These are phyloP conservation scores for Perca flavescens DNA, from an alignment of 2,113 vertebrate genomes.

Conservation along the genomic window DNA sequence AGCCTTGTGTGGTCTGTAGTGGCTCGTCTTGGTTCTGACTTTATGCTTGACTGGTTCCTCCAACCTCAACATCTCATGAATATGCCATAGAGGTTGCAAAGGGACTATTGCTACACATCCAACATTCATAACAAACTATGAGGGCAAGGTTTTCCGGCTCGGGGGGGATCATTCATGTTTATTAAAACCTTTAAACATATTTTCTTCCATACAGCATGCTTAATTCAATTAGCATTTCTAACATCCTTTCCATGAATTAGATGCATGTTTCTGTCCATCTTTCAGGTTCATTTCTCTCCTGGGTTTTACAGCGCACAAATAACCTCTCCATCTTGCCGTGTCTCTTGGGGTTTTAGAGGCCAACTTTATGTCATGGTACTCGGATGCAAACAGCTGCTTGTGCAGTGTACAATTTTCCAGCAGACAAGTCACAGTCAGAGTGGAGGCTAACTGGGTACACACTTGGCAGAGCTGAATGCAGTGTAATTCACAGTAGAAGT, in stretches of 20 bases:
- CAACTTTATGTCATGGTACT: neutral
- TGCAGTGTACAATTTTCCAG: constrained; percentile 43
- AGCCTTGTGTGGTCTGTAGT: neutral
- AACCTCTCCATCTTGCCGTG: constrained; percentile 2
- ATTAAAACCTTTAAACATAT: neutral
- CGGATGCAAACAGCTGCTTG: constrained; percentile 52
- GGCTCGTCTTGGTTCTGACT: neutral
- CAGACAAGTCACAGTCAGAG: constrained; percentile 48
- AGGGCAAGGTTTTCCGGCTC: neutral
- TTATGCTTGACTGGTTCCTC: neutral
- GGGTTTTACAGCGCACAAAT: neutral
- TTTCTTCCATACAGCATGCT: neutral
- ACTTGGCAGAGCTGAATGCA: constrained; percentile 55
- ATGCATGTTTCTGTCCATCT: neutral
- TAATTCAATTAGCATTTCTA: constrained; percentile 1
- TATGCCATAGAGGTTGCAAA: neutral
- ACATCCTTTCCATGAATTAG: neutral
- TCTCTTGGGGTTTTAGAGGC: constrained; percentile 29
- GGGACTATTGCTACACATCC: constrained; percentile 6
- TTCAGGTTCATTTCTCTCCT: neutral
- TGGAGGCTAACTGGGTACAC: constrained; percentile 47
- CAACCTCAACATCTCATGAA: constrained; percentile 6
- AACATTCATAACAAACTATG: neutral
- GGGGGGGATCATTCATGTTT: neutral
- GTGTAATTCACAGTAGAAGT: constrained; percentile 67